Base-by-base conservation (phyloP, 2,888 invertebrate genomes). In the Callimorpha dominula region DNA sequence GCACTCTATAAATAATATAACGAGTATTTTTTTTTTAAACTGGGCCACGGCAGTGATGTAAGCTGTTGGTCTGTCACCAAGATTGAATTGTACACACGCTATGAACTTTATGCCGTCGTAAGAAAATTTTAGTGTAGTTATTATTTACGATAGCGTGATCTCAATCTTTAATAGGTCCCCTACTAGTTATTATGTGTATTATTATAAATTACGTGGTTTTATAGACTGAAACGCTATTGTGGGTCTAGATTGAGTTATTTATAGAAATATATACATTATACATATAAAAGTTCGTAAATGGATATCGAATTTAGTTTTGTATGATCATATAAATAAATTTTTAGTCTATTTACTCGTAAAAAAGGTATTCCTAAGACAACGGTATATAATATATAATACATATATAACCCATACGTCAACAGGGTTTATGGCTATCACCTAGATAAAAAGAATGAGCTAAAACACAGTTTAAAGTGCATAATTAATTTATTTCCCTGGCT, bases 1-100 rank as follows among this genome's bases (percentile, higher is more conserved):
- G 72, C 64, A 65, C 49, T 68, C 17, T 46, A 76, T 65, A 57
- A 68, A 69, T 68, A 72, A 74, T 68, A 73, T 15, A 72, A 74
- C 57, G 40, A 66, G 4, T 8, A 5, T 65, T 72, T 73, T 74
- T 73, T 72, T 60, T 69, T 9, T 65, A 31, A 80, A 77, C 71
- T 77, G 65, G 73, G 81, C 76, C 77, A 79, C 71, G 43, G 46
- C 63, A 50, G 50, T 52, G 62, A 70, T 46, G 43, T 76, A 73
- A 17, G 75, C 31, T 64, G 63, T 72, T 63, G 65, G 74, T 85
- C 77, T 86, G 85, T 85, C 85, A 82, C 84, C 65, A 49, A 79
- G 77, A 83, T 78, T 49, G 85, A 81, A 79, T 75, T 65, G 75
- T 42, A 74, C 20, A 75, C 82, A 82, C 82, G 82, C 84, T 68